These are phyloP conservation scores for Aegithalos caudatus DNA, from an alignment of 2,113 vertebrate species.

Conservation along the genomic window DNA sequence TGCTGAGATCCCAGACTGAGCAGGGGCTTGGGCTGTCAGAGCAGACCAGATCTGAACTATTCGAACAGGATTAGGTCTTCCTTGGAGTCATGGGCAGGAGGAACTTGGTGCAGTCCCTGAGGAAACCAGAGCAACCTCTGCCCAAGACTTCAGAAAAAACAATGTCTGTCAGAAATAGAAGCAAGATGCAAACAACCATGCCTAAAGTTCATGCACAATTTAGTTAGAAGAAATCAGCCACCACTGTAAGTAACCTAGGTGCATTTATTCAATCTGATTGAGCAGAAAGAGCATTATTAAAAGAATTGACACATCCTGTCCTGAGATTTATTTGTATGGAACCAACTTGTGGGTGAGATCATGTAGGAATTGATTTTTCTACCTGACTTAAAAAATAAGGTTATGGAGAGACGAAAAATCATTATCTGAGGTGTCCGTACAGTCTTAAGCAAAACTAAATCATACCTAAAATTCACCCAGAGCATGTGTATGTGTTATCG, in stretches of 20 bases:
- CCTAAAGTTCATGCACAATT: neutral
- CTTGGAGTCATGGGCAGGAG: neutral
- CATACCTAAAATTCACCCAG: neutral
- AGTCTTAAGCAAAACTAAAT: constrained; percentile 23
- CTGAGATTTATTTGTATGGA: constrained; percentile 33
- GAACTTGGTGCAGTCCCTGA: neutral
- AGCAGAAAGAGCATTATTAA: constrained; percentile 21
- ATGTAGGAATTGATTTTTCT: constrained; percentile 39
- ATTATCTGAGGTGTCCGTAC: neutral
- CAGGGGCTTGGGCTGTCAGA: neutral
- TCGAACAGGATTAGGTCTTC: neutral
- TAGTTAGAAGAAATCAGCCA: neutral
- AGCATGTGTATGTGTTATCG: neutral
- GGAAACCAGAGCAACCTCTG: neutral
- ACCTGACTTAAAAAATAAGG: constrained; percentile 20
- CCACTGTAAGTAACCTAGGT: neutral
- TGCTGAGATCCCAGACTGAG: neutral
- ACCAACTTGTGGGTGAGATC: neutral
- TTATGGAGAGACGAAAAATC: constrained; percentile 8
- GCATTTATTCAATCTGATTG: constrained; percentile 21
- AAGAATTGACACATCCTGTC: constrained; percentile 11
- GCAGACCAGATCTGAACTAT: neutral
- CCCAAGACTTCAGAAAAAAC: neutral
- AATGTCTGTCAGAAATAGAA: neutral
- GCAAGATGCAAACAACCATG: neutral